These are phyloP conservation scores for Morus bassanus DNA, from an alignment of 2,797 vertebrate species.

Conservation along the genomic window DNA sequence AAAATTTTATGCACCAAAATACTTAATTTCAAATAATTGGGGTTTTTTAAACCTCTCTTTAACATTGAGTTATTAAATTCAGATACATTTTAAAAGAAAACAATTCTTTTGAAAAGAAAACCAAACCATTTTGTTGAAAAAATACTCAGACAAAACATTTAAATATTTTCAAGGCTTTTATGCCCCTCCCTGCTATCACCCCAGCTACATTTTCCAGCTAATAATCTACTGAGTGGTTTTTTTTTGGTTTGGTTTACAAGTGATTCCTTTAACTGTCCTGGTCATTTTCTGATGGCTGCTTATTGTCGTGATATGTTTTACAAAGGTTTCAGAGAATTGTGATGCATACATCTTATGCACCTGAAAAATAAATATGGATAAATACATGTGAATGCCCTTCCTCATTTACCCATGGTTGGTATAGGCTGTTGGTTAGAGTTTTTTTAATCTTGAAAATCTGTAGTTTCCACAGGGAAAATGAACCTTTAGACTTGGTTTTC, in stretches of 20 bases:
- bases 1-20: neutral
- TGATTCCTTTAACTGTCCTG: neutral
- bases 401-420: neutral
- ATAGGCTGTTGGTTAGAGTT: neutral
- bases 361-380: neutral
- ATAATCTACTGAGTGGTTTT: neutral
- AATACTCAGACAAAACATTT: neutral
- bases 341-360: neutral
- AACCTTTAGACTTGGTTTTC: neutral
- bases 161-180: neutral
- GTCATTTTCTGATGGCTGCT: neutral
- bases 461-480: neutral
- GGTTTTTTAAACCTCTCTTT: neutral
- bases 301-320: neutral
- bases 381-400: neutral
- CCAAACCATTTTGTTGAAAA: neutral
- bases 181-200: neutral
- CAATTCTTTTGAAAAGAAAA: neutral
- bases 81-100: neutral
- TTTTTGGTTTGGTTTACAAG: neutral
- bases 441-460: neutral
- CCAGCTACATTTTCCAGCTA: neutral
- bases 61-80: neutral
- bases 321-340: neutral
- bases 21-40: neutral